Evolutionary conservation across 2,113 vertebrate species (phyloP).

Genomic region (Brachypteracias leptosomus): DNA sequence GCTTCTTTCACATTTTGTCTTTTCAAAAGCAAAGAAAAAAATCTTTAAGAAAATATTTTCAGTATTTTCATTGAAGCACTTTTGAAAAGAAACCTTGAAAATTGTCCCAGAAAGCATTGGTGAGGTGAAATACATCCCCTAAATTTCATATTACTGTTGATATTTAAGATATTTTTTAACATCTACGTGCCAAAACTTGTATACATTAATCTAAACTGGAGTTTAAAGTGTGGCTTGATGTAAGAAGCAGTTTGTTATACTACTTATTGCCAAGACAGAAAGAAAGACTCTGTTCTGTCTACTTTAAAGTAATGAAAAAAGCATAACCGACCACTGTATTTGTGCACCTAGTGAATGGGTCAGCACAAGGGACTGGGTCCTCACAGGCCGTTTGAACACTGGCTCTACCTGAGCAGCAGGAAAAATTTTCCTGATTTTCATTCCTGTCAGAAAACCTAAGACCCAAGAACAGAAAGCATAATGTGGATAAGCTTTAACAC

Average conservation of each 20-base stretch:
- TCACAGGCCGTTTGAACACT: neutral
- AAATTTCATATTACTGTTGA: neutral
- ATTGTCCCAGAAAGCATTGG: neutral
- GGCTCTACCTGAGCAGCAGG: neutral
- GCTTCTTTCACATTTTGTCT: conserved; percentile 41
- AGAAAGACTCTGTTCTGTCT: neutral
- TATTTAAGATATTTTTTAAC: neutral
- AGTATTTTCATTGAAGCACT: neutral
- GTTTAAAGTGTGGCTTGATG: neutral
- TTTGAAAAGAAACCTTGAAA: conserved; percentile 12
- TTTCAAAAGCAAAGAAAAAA: conserved; percentile 12
- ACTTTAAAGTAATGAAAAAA: neutral
- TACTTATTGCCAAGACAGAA: neutral
- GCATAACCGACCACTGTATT: accelerated
- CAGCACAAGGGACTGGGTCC: neutral
- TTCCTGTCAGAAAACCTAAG: neutral
- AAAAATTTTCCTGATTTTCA: neutral
- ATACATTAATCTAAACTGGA: neutral
- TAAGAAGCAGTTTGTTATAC: neutral
- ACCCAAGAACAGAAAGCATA: neutral
- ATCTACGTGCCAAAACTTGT: neutral
- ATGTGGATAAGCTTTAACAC: neutral
- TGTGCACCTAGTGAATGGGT: neutral
- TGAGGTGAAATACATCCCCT: neutral
- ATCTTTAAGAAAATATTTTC: conserved; percentile 42